phyloP scores from a whole-genome alignment of 2,113 vertebrate species.

The Carlito syrichta region DNA sequence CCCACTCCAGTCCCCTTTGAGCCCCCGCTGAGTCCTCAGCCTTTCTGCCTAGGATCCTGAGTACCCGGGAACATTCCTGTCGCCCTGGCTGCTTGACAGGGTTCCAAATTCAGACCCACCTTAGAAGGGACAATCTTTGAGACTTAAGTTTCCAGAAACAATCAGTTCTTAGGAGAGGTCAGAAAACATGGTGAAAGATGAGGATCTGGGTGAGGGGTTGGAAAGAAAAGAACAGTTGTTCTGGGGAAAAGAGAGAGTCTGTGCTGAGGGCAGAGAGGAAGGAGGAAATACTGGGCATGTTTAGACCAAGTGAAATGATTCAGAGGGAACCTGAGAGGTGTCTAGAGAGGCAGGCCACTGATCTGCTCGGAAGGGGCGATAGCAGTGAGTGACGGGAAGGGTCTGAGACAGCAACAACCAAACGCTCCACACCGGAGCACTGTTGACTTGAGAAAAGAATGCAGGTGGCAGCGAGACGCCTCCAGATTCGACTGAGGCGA shows the following conservation, averaged over 20 bases:
- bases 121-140: neutral
- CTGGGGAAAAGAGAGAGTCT: neutral
- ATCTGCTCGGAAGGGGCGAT: neutral
- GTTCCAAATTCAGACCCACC: slow-evolving; percentile 19
- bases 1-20: neutral
- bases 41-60: neutral
- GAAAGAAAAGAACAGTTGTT: slow-evolving; percentile 63
- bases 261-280: neutral
- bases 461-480: neutral
- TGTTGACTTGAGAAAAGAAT: neutral
- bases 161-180: neutral
- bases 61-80: neutral
- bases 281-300: neutral
- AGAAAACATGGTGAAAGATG: neutral
- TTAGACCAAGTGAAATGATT: neutral
- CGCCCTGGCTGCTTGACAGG: neutral
- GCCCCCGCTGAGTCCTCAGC: accelerated
- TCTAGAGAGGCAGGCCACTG: neutral
- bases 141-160: slow-evolving; percentile 58
- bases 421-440: too few relatives aligned
- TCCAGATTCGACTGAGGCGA: neutral
- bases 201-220: neutral
- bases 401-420: neutral
- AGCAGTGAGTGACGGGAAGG: neutral
- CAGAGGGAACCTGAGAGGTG: slow-evolving; percentile 48